These are phyloP conservation scores for Andinoacara biseriatus DNA, from an alignment of 2,113 vertebrate species.

Conservation along the genomic window DNA sequence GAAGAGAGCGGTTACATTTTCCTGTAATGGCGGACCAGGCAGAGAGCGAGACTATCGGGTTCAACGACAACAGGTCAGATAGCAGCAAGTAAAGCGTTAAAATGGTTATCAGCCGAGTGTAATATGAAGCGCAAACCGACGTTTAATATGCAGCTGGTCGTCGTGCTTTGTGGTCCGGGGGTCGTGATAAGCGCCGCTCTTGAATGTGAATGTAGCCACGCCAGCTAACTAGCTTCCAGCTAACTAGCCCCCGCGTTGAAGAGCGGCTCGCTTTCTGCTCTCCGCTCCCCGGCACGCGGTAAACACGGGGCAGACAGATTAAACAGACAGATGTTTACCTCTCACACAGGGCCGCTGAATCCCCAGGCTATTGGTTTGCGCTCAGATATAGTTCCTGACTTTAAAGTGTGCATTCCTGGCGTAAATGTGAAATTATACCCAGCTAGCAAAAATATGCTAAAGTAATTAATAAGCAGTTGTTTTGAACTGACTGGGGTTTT, in stretches of 20 bases:
- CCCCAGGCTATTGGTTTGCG: background rate
- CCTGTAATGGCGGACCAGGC: conserved; percentile 84
- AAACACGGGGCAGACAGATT: conserved; percentile 36
- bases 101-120: background rate
- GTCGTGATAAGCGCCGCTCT: background rate
- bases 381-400: background rate
- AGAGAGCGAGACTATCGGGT: conserved; percentile 79
- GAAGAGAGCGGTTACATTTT: conserved; percentile 71
- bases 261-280: conserved; percentile 16
- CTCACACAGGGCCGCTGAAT: fast-evolving
- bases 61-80: conserved; percentile 82
- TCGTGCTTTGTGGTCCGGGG: background rate
- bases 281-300: conserved; percentile 55
- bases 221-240: conserved; percentile 60
- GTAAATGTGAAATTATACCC: background rate
- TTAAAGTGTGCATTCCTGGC: background rate
- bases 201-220: conserved; percentile 37
- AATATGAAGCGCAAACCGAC: fast-evolving
- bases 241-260: conserved; percentile 57
- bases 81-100: background rate
- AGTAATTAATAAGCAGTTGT: conserved; percentile 7
- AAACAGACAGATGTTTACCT: background rate
- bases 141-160: background rate
- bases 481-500: conserved; percentile 19
- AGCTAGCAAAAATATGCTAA: conserved; percentile 8